Base-by-base conservation (phyloP, 2,888 invertebrate species). In the Copidosoma aretas region DNA sequence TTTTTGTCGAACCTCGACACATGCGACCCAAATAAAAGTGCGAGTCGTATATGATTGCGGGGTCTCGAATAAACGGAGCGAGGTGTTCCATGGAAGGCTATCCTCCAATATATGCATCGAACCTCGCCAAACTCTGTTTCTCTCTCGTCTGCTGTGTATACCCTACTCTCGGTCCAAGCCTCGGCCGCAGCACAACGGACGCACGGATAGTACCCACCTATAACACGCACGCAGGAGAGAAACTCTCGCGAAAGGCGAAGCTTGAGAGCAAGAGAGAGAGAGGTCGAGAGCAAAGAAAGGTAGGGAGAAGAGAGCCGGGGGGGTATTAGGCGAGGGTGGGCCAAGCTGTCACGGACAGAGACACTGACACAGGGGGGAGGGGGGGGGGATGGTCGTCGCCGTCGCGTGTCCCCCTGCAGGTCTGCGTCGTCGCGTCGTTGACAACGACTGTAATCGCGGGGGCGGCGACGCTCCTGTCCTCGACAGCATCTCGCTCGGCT, bases 381-480 rank as follows among this genome's bases (percentile, higher is more conserved):
- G 73, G 81, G 82, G 81, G 81, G 80, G 80, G 68, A 64, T 70
- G 58, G 64, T 79, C 79, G 79, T 78, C 76, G 80, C 75, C 75
- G 73, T 71, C 75, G 73, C 71, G 54, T 12, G 2, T 12, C 76
- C 77, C 76, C 75, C 79, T 77, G 78, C 76, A 79, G 77, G 79
- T 80, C 80, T 76, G 32, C 32, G 32, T 32, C 32, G 32, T 32
- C 76, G 32, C 32, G 32, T 32, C 32, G 32, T 32, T 32, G 32
- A 32, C 77, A 76, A 78, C 79, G 79, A 82, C 82, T 81, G 80
- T 83, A 82, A 83, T 83, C 82, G 82, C 80, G 81, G 80, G 82
- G 83, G 83, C 82, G 80, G 81, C 81, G 77, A 80, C 82, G 81
- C 32, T 80, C 79, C 83, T 83, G 83, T 83, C 80, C 81, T 76